phyloP scores from a whole-genome alignment of 2,797 vertebrate species.

The Gobionotothen gibberifrons region DNA sequence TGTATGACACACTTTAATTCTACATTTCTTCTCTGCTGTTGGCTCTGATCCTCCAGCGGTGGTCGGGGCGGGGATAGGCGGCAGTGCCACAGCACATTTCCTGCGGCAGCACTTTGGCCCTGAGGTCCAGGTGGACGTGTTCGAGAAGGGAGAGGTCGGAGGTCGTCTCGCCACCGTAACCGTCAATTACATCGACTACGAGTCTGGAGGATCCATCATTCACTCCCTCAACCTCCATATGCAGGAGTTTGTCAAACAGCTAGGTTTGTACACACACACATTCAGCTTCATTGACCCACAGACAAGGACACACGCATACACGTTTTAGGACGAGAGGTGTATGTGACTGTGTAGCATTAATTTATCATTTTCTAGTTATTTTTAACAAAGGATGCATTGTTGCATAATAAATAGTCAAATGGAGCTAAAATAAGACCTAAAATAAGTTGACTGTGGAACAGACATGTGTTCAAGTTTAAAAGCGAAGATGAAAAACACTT shows the following conservation, averaged over 20 bases:
- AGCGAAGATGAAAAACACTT: neutral
- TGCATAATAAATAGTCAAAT: constrained; percentile 5
- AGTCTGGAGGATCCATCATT: constrained; percentile 93
- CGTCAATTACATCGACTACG: constrained; percentile 94
- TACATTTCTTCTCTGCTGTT: neutral
- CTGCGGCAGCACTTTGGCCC: constrained; percentile 96
- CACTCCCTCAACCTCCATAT: constrained; percentile 97
- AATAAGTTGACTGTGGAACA: neutral
- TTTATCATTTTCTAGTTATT: neutral
- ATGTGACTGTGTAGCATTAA: neutral
- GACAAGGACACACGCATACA: neutral
- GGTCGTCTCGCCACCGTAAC: constrained; percentile 94
- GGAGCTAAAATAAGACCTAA: neutral
- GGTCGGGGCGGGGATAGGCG: constrained; percentile 94
- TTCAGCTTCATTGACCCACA: neutral
- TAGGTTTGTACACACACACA: constrained; percentile 85
- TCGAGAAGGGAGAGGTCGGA: constrained; percentile 89
- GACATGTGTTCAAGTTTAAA: neutral
- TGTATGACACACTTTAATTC: neutral
- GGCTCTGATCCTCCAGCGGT: constrained; percentile 84
- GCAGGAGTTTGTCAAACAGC: constrained; percentile 96
- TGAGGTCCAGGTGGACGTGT: constrained; percentile 93
- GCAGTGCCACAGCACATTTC: constrained; percentile 92
- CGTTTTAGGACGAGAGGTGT: neutral
- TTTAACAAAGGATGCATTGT: neutral